Evolutionary conservation across 1,140 invertebrate species (phyloP).

Genomic region (Caerostris darwini): DNA sequence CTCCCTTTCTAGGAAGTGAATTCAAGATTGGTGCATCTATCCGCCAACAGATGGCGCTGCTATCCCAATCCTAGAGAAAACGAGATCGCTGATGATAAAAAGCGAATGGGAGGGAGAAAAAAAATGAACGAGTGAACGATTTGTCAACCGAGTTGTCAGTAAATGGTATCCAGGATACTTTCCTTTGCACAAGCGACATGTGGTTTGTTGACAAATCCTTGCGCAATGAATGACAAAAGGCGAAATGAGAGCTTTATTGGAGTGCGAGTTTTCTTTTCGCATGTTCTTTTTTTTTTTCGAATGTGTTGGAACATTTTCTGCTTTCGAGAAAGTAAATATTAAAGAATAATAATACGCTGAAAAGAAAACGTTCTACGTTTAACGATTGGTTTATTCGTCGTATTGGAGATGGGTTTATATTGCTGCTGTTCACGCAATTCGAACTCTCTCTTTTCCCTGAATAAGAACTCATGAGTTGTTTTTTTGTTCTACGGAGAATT

Average conservation of each 20-base stretch:
- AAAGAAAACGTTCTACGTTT: neutral
- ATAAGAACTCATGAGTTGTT: neutral
- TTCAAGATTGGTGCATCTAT: neutral
- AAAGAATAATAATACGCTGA: neutral
- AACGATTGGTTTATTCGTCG: neutral
- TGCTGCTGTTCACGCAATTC: neutral
- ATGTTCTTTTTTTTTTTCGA: neutral
- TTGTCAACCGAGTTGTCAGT: neutral
- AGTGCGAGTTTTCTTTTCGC: neutral
- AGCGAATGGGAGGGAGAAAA: neutral
- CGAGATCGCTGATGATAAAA: neutral
- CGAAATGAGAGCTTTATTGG: neutral
- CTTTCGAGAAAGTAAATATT: neutral
- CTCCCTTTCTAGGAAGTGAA: neutral
- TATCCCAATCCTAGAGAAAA: neutral
- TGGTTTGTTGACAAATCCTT: constrained; percentile 24
- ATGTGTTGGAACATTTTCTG: neutral
- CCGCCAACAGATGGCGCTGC: neutral
- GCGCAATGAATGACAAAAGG: neutral
- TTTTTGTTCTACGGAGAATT: neutral
- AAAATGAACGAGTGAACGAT: neutral
- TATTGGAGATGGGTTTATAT: neutral
- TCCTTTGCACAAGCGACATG: neutral
- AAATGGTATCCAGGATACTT: constrained; percentile 11
- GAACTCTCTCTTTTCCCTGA: neutral